Conservation (phyloP, 1,140 invertebrate species). For the Berghia stephanieae region DNA sequence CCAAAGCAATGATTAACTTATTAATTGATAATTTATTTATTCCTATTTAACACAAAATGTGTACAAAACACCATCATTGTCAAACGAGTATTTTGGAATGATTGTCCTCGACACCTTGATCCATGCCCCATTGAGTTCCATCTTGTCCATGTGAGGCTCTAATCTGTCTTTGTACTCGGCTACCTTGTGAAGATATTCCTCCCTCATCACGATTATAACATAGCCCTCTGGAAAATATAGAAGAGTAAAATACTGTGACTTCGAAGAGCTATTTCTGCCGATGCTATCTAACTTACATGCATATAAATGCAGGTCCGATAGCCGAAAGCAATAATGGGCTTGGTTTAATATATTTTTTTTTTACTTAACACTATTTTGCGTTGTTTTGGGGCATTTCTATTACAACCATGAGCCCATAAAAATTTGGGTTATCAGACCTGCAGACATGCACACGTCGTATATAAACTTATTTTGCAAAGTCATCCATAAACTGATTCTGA, state of each 20-base stretch:
- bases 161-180: conserved; percentile 63
- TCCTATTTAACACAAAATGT: no score
- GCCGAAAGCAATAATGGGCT: neutral
- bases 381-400: no score
- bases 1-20: no score
- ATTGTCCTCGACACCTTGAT: conserved; percentile 49
- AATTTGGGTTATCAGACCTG: no score
- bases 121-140: conserved; percentile 58
- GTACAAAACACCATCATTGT: conserved; percentile 53
- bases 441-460: neutral
- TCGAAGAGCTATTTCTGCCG: no score
- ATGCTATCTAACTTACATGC: no score
- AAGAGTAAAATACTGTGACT: neutral
- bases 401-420: no score
- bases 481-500: no score
- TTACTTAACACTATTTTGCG: neutral
- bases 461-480: no score
- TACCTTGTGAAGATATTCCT: conserved; percentile 65
- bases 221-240: conserved; percentile 53
- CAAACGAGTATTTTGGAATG: conserved; percentile 56
- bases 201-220: conserved; percentile 66
- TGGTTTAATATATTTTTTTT: neutral
- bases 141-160: conserved; percentile 58
- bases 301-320: neutral
- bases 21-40: no score